Percentiles rank a stretch among this genome's conserved stretches.
These are phyloP conservation scores for Python bivittatus DNA, from an alignment of 2,113 vertebrate species.

Conservation along the genomic window DNA sequence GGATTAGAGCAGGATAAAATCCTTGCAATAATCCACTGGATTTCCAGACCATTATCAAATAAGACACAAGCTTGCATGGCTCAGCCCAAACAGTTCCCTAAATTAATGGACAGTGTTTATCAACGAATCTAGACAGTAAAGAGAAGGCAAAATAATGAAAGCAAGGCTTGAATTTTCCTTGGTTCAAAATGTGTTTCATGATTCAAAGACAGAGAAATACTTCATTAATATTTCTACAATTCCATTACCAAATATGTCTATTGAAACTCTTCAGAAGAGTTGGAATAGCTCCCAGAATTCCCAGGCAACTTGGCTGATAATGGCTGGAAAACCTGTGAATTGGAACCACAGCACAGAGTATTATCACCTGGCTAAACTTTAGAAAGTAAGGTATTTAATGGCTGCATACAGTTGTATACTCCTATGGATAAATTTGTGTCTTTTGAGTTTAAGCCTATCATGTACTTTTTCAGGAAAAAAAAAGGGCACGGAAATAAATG, in stretches of 20 bases:
- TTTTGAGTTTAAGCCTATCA: not conserved
- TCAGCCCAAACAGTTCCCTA: constrained; percentile 68
- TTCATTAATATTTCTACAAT: not conserved
- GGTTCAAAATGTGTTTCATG: not conserved
- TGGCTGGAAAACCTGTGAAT: not conserved
- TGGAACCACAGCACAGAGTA: not conserved
- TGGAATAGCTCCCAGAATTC: not conserved
- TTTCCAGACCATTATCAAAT: constrained; percentile 83
- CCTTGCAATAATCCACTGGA: constrained; percentile 90
- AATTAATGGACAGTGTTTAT: constrained; percentile 64
- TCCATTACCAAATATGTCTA: not conserved
- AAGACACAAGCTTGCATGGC: constrained; percentile 68
- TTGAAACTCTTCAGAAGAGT: not conserved
- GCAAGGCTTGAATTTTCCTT: not conserved
- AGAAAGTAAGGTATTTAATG: not conserved
- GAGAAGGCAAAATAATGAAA: not conserved
- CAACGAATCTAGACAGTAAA: constrained; percentile 39
- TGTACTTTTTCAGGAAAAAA: not conserved
- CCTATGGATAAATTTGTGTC: not conserved
- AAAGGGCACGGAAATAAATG: not conserved
- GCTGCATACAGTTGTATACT: not conserved
- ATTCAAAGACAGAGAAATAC: not conserved
- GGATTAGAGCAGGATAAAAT: constrained; percentile 87
- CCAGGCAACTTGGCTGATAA: not conserved
- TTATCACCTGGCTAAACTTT: not conserved